These are phyloP conservation scores for Drosophila neotestacea DNA, from an alignment of 2,888 invertebrate species.

Conservation along the genomic window DNA sequence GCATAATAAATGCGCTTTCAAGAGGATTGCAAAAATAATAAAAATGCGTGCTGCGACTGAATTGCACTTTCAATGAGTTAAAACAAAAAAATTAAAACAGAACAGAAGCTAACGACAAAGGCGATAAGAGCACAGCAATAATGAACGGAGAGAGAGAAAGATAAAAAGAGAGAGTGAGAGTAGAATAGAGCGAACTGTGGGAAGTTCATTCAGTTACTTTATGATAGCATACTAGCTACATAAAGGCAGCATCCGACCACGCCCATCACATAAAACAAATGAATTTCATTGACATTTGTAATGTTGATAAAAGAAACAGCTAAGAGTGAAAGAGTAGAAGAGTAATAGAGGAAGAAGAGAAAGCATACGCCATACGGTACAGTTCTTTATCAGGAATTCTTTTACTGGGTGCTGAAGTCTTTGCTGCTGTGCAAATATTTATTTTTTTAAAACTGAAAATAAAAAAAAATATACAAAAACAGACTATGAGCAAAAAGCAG, in stretches of 20 bases:
- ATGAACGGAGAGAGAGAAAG: background rate
- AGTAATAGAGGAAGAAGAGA: slow-evolving; percentile 8
- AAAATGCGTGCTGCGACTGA: slow-evolving; percentile 72
- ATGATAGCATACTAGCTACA: slow-evolving; percentile 5
- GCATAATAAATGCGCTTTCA: slow-evolving; percentile 77
- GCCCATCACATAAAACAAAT: slow-evolving; percentile 42
- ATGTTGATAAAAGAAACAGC: slow-evolving; percentile 25
- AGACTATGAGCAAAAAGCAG: slow-evolving; percentile 52
- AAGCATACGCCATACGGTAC: slow-evolving; percentile 43
- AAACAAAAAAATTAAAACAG: slow-evolving; percentile 50
- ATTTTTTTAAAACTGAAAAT: slow-evolving; percentile 46
- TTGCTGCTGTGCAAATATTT: slow-evolving; percentile 74
- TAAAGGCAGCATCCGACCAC: slow-evolving; percentile 23
- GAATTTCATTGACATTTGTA: slow-evolving; percentile 53
- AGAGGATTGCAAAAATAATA: slow-evolving; percentile 47
- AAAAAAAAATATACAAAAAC: slow-evolving; percentile 37
- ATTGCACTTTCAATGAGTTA: slow-evolving; percentile 75
- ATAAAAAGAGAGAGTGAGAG: background rate
- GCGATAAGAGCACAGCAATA: slow-evolving; percentile 45
- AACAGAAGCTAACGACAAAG: slow-evolving; percentile 32
- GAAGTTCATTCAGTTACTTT: slow-evolving; percentile 21
- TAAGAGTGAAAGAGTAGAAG: slow-evolving; percentile 7
- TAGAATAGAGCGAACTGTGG: slow-evolving; percentile 10
- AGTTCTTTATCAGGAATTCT: slow-evolving; percentile 70
- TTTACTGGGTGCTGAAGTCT: slow-evolving; percentile 19